Percentiles rank a stretch among this genome's conserved stretches.
These are phyloP conservation scores for Dendropsophus ebraccatus DNA, from an alignment of 2,113 vertebrate genomes.

Conservation along the genomic window DNA sequence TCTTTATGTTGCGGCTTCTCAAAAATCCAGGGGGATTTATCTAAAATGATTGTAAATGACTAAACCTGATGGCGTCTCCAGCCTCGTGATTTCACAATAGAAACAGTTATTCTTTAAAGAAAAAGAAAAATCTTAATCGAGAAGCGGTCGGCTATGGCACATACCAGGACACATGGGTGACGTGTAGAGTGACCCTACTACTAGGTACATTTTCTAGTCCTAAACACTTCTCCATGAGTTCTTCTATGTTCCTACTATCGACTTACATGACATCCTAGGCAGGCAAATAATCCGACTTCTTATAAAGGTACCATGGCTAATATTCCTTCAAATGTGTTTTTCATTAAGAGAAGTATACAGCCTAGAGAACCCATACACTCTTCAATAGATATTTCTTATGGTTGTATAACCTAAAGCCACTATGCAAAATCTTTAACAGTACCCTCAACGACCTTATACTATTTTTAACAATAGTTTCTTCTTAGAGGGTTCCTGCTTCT, in stretches of 20 bases:
- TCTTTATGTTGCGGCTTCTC: conserved; percentile 36
- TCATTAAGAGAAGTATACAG: background rate
- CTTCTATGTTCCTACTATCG: background rate
- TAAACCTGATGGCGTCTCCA: conserved; percentile 4
- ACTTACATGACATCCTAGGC: background rate
- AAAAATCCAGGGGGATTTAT: conserved; percentile 9
- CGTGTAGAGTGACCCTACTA: background rate
- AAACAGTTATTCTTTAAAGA: background rate
- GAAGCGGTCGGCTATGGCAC: background rate
- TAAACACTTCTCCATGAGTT: background rate
- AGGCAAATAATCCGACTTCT: background rate
- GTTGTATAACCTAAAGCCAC: too few relatives aligned
- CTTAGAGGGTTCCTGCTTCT: too few relatives aligned
- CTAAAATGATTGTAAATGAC: background rate
- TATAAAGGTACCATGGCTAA: background rate
- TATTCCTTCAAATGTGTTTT: background rate
- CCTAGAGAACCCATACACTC: too few relatives aligned
- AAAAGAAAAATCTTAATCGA: background rate
- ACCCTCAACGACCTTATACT: too few relatives aligned
- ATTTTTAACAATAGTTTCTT: too few relatives aligned
- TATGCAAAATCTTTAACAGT: too few relatives aligned
- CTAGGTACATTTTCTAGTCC: background rate
- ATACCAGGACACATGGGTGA: background rate
- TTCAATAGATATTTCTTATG: too few relatives aligned
- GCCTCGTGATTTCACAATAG: background rate